phyloP scores from a whole-genome alignment of 2,888 invertebrate species.

The Argyresthia goedartella region DNA sequence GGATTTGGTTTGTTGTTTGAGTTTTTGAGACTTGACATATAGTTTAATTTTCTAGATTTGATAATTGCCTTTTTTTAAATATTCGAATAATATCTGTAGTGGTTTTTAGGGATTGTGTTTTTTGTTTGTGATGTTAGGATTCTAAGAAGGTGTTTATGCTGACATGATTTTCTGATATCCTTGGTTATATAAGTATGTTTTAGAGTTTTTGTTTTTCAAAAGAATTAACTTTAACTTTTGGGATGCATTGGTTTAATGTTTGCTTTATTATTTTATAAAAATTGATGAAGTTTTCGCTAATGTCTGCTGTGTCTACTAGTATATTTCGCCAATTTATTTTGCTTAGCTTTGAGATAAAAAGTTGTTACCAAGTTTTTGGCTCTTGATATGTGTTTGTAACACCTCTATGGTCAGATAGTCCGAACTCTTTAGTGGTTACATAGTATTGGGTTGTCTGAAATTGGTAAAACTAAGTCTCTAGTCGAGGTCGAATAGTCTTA shows the following conservation, averaged over 20 bases:
- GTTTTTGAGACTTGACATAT: background rate
- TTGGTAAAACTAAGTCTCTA: background rate
- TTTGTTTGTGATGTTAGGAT: background rate
- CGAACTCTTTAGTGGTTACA: constrained; percentile 8
- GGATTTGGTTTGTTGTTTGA: background rate
- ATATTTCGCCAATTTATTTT: background rate
- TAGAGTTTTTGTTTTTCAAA: background rate
- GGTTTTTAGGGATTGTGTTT: background rate
- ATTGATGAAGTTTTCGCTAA: background rate
- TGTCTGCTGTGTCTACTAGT: background rate
- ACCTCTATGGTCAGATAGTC: constrained; percentile 7
- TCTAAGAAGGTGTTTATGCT: background rate
- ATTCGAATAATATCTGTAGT: too few relatives aligned
- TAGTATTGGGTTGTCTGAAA: background rate
- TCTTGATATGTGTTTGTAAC: background rate
- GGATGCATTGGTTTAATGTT: background rate
- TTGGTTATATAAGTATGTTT: background rate
- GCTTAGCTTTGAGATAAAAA: background rate
- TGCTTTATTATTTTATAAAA: background rate
- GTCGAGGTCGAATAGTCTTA: background rate
- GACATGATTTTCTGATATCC: background rate
- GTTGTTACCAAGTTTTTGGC: constrained; percentile 21
- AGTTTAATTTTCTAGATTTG: background rate
- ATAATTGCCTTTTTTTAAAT: background rate
- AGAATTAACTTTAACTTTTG: background rate